Base-by-base conservation (phyloP, 2,113 vertebrate genomes). In the Panthera uncia region DNA sequence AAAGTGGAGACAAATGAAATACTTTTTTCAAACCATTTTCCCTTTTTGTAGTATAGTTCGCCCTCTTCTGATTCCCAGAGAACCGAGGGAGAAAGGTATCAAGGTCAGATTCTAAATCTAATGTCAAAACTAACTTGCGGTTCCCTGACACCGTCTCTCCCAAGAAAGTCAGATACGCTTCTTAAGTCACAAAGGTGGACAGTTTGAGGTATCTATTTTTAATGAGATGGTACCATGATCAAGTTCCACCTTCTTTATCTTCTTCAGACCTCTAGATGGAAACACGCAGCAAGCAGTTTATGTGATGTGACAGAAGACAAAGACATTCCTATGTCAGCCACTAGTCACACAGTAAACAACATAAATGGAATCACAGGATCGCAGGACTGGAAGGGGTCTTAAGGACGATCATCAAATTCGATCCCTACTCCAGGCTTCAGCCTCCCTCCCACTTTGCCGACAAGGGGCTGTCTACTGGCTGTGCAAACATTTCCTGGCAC, bases 201-300 rank as follows among this genome's bases (percentile, higher is more conserved):
- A 69, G 52, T 55, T 66, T 76, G 89, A 96, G 84, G 94, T 81
- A 91, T 92, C 48, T 97, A 14, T 93, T 90, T 96, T 91, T 66
- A 87, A 93, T 84, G 97, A 98, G 90, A 90, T 63, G 66, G 83
- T 94, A 89, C 84, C 38, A 48, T 52, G 65, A 88, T 8, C 57
- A 91, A 68, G 18, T 38, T 91, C 55, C 23, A 82, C 50, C 45
- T 78, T 45, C n/a, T 52, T 4, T 33, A 92, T 48, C n/a, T 73
- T 91, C 76, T 74, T 71, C 48, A 83, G 48, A 95, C 36, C 29
- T 69, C 25, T 31, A 45, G n/a, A 87, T 31, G 5, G 82, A 33
- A 83, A 93, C 94, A 92, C 7, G 13, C 27, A 89, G 89, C 73
- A 71, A 89, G 48, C 23, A 36, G n/a, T 66, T 91, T 36, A 3